Evolutionary conservation across 2,113 vertebrate species (phyloP).

Genomic region (Benitochromis conjunctus): DNA sequence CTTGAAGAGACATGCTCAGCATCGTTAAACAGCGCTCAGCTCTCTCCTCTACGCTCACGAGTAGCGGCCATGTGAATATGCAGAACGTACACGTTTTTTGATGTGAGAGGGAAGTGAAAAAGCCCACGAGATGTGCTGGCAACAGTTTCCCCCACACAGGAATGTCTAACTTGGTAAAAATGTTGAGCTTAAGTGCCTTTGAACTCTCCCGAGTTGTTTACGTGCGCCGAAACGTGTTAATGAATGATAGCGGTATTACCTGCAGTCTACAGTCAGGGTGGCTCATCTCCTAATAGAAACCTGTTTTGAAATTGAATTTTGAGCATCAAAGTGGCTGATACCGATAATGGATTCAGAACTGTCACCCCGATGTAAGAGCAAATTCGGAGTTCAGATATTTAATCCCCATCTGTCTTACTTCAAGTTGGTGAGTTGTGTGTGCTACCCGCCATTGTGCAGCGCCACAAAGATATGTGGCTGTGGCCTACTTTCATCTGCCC

Average conservation of each 20-base stretch:
- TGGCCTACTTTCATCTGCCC: slow-evolving; percentile 56
- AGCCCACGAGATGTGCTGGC: slow-evolving; percentile 4
- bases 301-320: slow-evolving; percentile 26
- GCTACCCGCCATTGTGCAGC: slow-evolving; percentile 14
- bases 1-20: slow-evolving; percentile 19
- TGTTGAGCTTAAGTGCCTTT: slow-evolving; percentile 43
- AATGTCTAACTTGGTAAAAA: slow-evolving; percentile 35
- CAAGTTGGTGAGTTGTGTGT: background rate
- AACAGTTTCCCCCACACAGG: background rate
- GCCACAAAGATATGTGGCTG: slow-evolving; percentile 2
- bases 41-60: slow-evolving; percentile 5
- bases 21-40: slow-evolving; percentile 19
- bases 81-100: slow-evolving; percentile 25
- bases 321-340: slow-evolving; percentile 52
- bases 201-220: slow-evolving; percentile 55
- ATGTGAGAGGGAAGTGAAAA: slow-evolving; percentile 31
- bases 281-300: slow-evolving; percentile 25
- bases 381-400: slow-evolving; percentile 39
- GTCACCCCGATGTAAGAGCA: slow-evolving; percentile 10
- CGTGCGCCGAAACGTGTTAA: slow-evolving; percentile 19
- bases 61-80: slow-evolving; percentile 19
- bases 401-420: slow-evolving; percentile 24
- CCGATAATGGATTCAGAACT: slow-evolving; percentile 25
- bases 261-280: slow-evolving; percentile 11
- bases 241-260: slow-evolving; percentile 45